Evolutionary conservation across 2,113 vertebrate genomes (phyloP).

Genomic region (Aegypius monachus): DNA sequence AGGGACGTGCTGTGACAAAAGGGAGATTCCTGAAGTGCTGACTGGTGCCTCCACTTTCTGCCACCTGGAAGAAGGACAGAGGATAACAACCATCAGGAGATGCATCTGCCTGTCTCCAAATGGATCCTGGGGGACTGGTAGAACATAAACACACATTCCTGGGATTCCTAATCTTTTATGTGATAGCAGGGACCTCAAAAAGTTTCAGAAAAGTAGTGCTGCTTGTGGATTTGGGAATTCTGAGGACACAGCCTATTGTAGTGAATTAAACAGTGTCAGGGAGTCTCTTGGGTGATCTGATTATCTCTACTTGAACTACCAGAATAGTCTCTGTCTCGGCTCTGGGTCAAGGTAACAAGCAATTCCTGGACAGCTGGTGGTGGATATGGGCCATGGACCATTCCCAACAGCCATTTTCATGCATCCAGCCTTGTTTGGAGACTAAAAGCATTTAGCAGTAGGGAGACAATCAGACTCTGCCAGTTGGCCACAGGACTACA

Average conservation of each 20-base stretch:
- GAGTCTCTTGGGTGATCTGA: neutral
- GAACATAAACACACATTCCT: neutral
- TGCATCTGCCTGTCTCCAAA: neutral
- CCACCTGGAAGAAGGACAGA: neutral
- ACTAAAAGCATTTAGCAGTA: neutral
- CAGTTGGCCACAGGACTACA: neutral
- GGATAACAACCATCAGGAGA: neutral
- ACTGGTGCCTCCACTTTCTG: neutral
- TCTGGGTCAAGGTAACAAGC: neutral
- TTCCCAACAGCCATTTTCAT: neutral
- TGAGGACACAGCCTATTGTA: neutral
- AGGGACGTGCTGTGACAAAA: neutral
- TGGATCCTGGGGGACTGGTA: neutral
- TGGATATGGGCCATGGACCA: neutral
- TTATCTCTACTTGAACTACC: neutral
- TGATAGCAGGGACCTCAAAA: neutral
- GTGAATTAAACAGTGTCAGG: neutral
- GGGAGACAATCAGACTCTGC: neutral
- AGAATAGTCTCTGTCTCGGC: accelerated
- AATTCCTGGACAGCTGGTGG: neutral
- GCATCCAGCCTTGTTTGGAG: neutral
- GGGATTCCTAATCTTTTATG: neutral
- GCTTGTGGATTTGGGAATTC: neutral
- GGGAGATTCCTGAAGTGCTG: neutral
- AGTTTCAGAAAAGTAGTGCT: neutral